phyloP scores from a whole-genome alignment of 2,797 vertebrate species.

The Micropoecilia bifurca region DNA sequence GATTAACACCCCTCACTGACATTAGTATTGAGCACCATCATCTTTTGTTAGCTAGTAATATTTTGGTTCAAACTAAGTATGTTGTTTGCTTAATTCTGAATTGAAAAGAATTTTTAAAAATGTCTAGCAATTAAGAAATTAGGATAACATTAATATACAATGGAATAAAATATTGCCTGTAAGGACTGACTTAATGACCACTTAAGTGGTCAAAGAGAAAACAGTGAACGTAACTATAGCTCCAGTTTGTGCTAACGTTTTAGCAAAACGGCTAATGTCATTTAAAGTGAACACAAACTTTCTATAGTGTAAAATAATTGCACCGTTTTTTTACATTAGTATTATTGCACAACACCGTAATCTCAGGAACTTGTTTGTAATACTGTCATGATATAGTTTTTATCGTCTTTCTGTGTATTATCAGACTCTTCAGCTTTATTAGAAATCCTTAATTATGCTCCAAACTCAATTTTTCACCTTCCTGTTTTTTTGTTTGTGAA shows the following conservation, averaged over 20 bases:
- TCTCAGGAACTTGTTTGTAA: neutral
- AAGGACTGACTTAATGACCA: neutral
- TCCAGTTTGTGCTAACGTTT: neutral
- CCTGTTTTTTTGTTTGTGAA: neutral
- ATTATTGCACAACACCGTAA: neutral
- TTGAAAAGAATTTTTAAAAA: neutral
- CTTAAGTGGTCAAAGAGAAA: neutral
- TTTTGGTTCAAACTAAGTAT: neutral
- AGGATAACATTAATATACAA: neutral
- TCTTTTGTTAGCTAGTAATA: neutral
- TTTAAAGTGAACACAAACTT: neutral
- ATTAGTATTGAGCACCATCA: neutral
- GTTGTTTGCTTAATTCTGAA: neutral
- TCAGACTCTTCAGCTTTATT: neutral
- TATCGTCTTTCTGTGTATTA: neutral
- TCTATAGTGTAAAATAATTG: neutral
- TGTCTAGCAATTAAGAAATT: neutral
- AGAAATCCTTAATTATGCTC: neutral
- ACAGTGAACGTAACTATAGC: neutral
- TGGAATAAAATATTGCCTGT: neutral
- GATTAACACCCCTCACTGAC: neutral
- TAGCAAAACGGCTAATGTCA: neutral
- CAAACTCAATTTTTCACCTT: neutral
- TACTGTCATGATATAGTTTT: neutral
- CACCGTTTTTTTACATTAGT: neutral